A percentile compares a stretch with the other conserved stretches of the same genome.
Evolutionary conservation across 1,140 invertebrate genomes (phyloP).

Genomic region (Drosophila ohnishii): DNA sequence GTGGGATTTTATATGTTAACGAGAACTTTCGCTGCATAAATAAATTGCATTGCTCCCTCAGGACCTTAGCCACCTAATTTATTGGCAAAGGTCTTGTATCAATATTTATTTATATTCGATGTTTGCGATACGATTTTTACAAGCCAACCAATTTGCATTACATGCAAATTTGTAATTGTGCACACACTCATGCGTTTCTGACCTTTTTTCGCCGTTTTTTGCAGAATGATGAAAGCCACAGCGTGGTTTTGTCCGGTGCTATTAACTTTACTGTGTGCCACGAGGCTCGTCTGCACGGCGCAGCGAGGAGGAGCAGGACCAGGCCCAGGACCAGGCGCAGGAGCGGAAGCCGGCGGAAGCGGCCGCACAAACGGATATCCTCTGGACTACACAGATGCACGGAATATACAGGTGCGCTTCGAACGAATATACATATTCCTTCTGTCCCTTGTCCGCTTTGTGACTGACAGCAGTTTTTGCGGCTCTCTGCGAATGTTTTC

Average conservation of each 20-base stretch:
- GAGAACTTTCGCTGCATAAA: neutral
- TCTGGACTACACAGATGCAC: constrained; percentile 69
- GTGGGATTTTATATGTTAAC: too few species aligned
- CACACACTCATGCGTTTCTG: constrained; percentile 29
- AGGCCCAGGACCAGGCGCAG: constrained; percentile 3
- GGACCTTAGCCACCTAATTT: neutral
- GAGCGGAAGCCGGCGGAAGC: constrained; percentile 31
- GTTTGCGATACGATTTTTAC: constrained; percentile 1
- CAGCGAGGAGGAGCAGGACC: constrained; percentile 59
- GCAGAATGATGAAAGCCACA: constrained; percentile 82
- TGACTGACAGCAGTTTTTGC: constrained; percentile 52
- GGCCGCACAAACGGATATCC: constrained; percentile 73
- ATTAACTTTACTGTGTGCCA: constrained; percentile 78
- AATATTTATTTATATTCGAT: constrained; percentile 6
- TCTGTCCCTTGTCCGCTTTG: constrained; percentile 25
- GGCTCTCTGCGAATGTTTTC: constrained; percentile 31
- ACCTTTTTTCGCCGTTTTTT: constrained; percentile 36
- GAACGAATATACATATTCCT: constrained; percentile 8
- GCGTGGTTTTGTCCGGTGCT: constrained; percentile 80
- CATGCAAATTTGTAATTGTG: constrained; percentile 30
- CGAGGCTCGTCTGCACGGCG: constrained; percentile 75
- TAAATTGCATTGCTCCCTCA: neutral
- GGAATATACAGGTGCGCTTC: constrained; percentile 71
- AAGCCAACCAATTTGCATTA: constrained; percentile 19
- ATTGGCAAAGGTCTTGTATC: neutral